Evolutionary conservation across 2,888 invertebrate genomes (phyloP).

Genomic region (Barypeithes pellucidus): DNA sequence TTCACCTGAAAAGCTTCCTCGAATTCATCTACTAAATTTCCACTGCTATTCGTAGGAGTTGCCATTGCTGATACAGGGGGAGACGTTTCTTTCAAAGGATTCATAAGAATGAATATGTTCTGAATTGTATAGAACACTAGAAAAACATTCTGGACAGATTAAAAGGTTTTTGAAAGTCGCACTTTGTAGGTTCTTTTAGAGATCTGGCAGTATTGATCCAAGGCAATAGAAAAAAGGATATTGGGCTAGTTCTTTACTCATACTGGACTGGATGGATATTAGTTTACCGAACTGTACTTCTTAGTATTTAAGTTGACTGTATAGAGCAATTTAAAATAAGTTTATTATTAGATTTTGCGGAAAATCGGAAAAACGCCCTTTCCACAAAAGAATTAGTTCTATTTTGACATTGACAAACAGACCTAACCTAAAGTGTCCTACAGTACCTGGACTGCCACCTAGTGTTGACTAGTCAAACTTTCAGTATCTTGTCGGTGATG

Average conservation of each 20-base stretch:
- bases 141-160: constrained; percentile 5
- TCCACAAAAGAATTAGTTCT: neutral
- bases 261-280: neutral
- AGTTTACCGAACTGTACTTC: too few species aligned
- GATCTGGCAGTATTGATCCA: constrained; percentile 4
- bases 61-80: constrained; percentile 76
- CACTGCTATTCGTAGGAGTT: constrained; percentile 86
- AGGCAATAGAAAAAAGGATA: neutral
- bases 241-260: neutral
- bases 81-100: constrained; percentile 69
- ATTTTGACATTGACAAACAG: neutral
- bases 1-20: constrained; percentile 94
- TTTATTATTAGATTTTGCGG: neutral
- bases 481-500: too few species aligned
- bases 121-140: neutral
- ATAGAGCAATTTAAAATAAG: too few species aligned
- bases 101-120: constrained; percentile 50
- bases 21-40: constrained; percentile 91
- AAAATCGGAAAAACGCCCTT: neutral
- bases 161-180: neutral
- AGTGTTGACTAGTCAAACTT: too few species aligned
- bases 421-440: too few species aligned
- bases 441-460: too few species aligned
- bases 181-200: neutral
- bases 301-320: too few species aligned